phyloP scores from a whole-genome alignment of 2,888 invertebrate genomes.

The Celastrina argiolus region DNA sequence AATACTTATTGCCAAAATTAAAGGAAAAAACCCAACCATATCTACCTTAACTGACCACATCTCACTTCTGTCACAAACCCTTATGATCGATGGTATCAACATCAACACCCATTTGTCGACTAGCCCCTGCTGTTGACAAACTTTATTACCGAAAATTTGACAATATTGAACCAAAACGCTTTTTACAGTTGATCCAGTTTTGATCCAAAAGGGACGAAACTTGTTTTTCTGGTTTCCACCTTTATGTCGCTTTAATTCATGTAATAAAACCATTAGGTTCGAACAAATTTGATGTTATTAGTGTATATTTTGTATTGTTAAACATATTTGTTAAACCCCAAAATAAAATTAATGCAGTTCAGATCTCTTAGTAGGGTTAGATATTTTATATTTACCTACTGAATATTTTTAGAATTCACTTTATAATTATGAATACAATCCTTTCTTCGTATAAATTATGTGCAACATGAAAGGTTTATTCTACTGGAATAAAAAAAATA shows the following conservation, averaged over 20 bases:
- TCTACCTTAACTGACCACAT: conserved; percentile 17
- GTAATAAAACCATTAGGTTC: conserved; percentile 7
- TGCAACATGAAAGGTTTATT: too few relatives aligned
- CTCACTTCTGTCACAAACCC: not conserved
- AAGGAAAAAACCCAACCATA: not conserved
- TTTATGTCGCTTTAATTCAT: conserved; percentile 24
- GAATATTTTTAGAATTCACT: too few relatives aligned
- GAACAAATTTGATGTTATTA: conserved; percentile 8
- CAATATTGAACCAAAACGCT: conserved; percentile 69
- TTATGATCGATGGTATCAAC: conserved; percentile 48
- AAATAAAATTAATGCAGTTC: conserved; percentile 11
- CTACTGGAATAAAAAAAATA: too few relatives aligned
- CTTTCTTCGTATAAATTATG: too few relatives aligned
- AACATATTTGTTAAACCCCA: not conserved
- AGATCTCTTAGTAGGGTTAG: too few relatives aligned
- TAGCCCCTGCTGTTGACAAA: conserved; percentile 75
- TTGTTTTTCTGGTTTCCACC: conserved; percentile 56
- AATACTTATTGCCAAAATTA: too few relatives aligned
- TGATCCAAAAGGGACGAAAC: conserved; percentile 67
- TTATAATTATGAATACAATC: too few relatives aligned
- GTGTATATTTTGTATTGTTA: conserved; percentile 3
- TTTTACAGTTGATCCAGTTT: conserved; percentile 66
- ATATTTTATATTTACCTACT: too few relatives aligned
- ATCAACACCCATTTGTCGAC: conserved; percentile 72
- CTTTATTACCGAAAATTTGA: conserved; percentile 75